Evolutionary conservation across 1,140 invertebrate species (phyloP).

Genomic region (Arctopsyche grandis): DNA sequence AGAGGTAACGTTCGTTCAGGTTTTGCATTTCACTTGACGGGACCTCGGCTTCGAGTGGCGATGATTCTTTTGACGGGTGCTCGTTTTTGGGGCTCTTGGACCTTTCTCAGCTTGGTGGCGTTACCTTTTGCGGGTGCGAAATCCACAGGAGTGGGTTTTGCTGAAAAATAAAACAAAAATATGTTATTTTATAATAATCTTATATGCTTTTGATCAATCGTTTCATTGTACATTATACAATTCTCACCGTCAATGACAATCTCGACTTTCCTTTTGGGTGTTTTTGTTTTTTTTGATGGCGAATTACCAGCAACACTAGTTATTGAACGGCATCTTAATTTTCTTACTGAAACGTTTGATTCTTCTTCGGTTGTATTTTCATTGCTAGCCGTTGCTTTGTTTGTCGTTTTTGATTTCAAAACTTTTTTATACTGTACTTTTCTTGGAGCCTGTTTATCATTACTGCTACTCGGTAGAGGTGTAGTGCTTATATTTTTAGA

Average conservation of each 20-base stretch:
- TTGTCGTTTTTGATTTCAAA: background rate
- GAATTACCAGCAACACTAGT: background rate
- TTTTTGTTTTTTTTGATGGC: background rate
- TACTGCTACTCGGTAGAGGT: background rate
- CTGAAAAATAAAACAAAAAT: background rate
- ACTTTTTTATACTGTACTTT: conserved; percentile 48
- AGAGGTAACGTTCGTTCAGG: too few relatives aligned
- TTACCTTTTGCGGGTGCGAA: background rate
- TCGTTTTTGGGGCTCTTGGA: background rate
- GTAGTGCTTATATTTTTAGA: background rate
- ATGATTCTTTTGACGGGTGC: background rate
- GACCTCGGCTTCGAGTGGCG: conserved; percentile 4
- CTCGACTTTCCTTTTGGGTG: background rate
- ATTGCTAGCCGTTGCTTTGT: background rate
- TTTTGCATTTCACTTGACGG: too few relatives aligned
- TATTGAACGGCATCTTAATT: background rate
- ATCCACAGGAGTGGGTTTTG: background rate
- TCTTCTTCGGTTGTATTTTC: background rate
- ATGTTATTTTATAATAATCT: background rate
- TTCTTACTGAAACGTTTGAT: background rate
- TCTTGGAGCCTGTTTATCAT: conserved; percentile 27
- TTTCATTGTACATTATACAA: background rate
- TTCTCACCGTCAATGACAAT: background rate
- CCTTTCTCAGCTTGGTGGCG: background rate
- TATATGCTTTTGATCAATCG: background rate